Conservation (phyloP, 2,113 vertebrate genomes). For the Neoarius graeffei region DNA sequence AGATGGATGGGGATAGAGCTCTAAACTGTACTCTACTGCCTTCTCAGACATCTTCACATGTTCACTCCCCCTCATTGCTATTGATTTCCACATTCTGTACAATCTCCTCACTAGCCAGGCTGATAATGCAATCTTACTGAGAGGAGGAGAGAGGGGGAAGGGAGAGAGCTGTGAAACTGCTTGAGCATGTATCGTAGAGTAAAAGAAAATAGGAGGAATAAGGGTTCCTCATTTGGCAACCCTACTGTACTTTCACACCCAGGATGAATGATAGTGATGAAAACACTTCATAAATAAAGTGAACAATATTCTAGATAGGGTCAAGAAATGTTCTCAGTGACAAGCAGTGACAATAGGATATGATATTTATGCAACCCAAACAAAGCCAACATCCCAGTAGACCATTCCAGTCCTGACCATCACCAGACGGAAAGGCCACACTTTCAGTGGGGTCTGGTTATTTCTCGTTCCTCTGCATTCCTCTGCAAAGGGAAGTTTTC, state of each 20-base stretch:
- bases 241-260: conserved; percentile 5
- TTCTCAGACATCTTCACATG: conserved; percentile 61
- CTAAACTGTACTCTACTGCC: conserved; percentile 55
- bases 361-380: conserved; percentile 16
- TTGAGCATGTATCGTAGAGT: conserved; percentile 9
- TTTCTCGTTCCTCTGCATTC: conserved; percentile 59
- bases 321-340: conserved; percentile 10
- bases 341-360: conserved; percentile 9
- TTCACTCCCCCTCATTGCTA: conserved; percentile 68
- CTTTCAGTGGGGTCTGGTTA: conserved; percentile 57
- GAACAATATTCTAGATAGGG: not conserved
- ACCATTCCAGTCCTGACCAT: too few relatives aligned
- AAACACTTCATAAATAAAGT: conserved; percentile 23
- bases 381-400: conserved; percentile 4
- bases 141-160: conserved; percentile 9
- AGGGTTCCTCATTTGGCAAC: conserved; percentile 20
- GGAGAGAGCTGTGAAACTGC: not conserved
- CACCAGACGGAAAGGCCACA: conserved; percentile 1
- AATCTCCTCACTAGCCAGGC: conserved; percentile 62
- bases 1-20: conserved; percentile 58
- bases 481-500: conserved; percentile 68
- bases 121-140: conserved; percentile 59
- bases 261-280: conserved; percentile 21
- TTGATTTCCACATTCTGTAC: conserved; percentile 67
- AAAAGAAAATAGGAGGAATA: conserved; percentile 24